Evolutionary conservation across 2,797 vertebrate genomes (phyloP).

Genomic region (Sebastes paucispinis): DNA sequence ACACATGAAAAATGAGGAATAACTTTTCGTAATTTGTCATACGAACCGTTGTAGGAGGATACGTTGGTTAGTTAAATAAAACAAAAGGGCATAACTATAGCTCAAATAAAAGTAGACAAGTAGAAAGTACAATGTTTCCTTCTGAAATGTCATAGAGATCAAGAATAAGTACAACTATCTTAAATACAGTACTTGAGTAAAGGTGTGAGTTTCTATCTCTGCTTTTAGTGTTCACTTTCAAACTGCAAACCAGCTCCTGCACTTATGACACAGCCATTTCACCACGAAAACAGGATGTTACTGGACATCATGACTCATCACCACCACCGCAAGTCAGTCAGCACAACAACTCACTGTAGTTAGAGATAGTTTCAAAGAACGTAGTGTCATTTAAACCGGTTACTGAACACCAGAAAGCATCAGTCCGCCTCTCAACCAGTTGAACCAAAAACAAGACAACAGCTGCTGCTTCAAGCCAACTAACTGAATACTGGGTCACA

Average conservation of each 20-base stretch:
- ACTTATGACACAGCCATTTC: neutral
- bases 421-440: neutral
- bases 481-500: neutral
- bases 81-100: neutral
- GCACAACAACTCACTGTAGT: neutral
- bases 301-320: constrained; percentile 1
- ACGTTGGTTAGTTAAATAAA: too few species aligned
- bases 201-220: neutral
- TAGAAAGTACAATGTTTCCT: neutral
- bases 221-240: neutral
- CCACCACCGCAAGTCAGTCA: constrained; percentile 42
- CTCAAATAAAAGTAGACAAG: neutral
- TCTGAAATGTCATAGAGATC: neutral
- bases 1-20: neutral
- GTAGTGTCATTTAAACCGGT: neutral
- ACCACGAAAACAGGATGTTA: neutral
- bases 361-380: neutral
- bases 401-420: constrained; percentile 7
- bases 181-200: neutral
- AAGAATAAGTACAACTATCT: neutral
- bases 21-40: neutral
- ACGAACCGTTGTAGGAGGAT: neutral
- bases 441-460: constrained; percentile 28
- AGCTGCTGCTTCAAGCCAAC: constrained; percentile 17
- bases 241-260: neutral